Percentiles rank a stretch among this genome's conserved stretches.
These are phyloP conservation scores for Ctenochaetus hawaiiensis DNA, from an alignment of 2,797 vertebrate species.

Conservation along the genomic window DNA sequence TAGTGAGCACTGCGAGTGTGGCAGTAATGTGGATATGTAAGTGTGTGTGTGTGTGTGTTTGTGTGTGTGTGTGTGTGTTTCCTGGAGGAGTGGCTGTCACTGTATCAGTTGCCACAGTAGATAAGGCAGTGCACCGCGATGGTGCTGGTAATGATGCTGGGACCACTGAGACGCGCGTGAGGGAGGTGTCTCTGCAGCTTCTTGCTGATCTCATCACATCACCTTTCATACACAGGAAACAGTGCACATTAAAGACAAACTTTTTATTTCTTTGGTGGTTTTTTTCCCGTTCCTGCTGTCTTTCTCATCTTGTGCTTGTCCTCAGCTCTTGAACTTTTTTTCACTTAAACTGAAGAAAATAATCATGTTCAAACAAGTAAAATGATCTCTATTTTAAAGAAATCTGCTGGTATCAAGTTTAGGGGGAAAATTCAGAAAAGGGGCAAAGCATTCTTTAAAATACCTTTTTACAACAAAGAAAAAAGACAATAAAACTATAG, in stretches of 20 bases:
- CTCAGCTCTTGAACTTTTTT: background rate
- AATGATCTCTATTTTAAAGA: background rate
- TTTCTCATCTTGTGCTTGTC: background rate
- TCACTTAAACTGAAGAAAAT: background rate
- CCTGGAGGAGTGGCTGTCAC: slow-evolving; percentile 73
- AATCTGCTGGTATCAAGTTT: background rate
- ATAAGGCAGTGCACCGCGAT: slow-evolving; percentile 69
- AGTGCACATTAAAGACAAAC: slow-evolving; percentile 23
- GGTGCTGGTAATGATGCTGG: slow-evolving; percentile 81
- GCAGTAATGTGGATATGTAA: slow-evolving; percentile 21
- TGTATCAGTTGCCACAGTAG: slow-evolving; percentile 75
- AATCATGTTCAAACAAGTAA: background rate
- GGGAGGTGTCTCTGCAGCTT: slow-evolving; percentile 63
- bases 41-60: slow-evolving; percentile 24
- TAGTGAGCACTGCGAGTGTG: slow-evolving; percentile 34
- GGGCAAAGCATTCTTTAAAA: no score
- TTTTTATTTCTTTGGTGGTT: slow-evolving; percentile 8
- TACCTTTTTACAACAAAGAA: no score
- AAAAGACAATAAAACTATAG: background rate
- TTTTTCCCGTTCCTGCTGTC: background rate
- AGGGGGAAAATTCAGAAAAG: background rate
- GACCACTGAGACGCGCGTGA: slow-evolving; percentile 70
- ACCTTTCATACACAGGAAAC: slow-evolving; percentile 39
- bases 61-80: slow-evolving; percentile 49
- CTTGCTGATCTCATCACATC: slow-evolving; percentile 76